These are phyloP conservation scores for Palythoa grandiflora DNA, from an alignment of 92 coral and sea anemone genomes.

Conservation along the genomic window DNA sequence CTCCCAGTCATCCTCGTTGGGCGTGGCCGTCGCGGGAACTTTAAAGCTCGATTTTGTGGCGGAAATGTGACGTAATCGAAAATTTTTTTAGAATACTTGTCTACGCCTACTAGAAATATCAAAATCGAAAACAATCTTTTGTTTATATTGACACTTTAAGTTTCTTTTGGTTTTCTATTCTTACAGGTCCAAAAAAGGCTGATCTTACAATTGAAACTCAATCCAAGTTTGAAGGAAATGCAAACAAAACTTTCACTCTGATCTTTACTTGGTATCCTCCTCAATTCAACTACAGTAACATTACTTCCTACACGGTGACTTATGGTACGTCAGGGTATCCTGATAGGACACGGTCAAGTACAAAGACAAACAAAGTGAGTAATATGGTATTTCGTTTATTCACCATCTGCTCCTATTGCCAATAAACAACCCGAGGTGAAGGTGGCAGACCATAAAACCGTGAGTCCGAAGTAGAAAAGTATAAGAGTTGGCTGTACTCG, in stretches of 20 bases:
- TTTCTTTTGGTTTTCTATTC: not conserved
- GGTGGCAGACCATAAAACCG: no score
- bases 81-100: no score
- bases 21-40: no score
- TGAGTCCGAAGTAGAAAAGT: no score
- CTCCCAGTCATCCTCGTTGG: no score
- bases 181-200: not conserved
- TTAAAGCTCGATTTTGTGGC: no score
- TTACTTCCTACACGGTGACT: constrained; percentile 18
- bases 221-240: not conserved
- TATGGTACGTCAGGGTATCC: constrained; percentile 31
- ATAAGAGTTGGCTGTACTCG: no score
- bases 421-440: not conserved
- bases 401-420: not conserved
- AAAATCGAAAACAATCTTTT: no score
- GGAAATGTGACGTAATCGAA: no score
- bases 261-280: constrained; percentile 13
- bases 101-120: no score
- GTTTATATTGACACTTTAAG: no score
- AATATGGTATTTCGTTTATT: not conserved
- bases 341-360: constrained; percentile 8
- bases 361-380: constrained; percentile 8
- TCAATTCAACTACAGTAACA: constrained; percentile 37
- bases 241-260: not conserved
- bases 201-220: not conserved